Evolutionary conservation across 1,140 invertebrate genomes (phyloP).

Genomic region (Chrysopa pallens): DNA sequence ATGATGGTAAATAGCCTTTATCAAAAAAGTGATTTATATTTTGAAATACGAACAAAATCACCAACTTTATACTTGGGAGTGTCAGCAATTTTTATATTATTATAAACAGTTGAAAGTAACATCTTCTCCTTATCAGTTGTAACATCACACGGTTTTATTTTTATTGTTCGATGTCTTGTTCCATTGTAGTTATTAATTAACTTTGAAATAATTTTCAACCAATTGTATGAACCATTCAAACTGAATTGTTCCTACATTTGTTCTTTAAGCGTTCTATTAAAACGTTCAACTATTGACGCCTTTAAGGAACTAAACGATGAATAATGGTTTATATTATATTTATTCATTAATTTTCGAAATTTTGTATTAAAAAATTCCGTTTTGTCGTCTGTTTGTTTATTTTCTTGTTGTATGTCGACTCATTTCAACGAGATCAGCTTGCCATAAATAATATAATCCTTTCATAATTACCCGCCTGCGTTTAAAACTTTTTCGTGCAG

Average conservation of each 20-base stretch:
- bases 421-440: constrained; percentile 22
- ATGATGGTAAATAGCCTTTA: constrained; percentile 17
- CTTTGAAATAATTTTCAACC: constrained; percentile 13
- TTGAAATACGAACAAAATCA: constrained; percentile 12
- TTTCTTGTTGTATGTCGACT: constrained; percentile 13
- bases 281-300: constrained; percentile 21
- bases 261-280: constrained; percentile 21
- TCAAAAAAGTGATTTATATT: constrained; percentile 11
- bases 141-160: constrained; percentile 15
- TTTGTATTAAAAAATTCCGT: constrained; percentile 16
- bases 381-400: constrained; percentile 20
- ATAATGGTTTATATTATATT: constrained; percentile 19
- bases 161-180: constrained; percentile 17
- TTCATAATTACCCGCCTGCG: constrained; percentile 15
- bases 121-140: constrained; percentile 5
- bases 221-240: constrained; percentile 14
- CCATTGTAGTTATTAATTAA: constrained; percentile 21
- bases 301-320: constrained; percentile 18
- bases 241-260: constrained; percentile 20
- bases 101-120: constrained; percentile 9
- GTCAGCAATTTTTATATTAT: constrained; percentile 7
- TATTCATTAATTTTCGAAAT: constrained; percentile 13
- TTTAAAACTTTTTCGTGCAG: constrained; percentile 15
- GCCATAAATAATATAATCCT: constrained; percentile 20
- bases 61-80: constrained; percentile 14